Conservation (phyloP, 2,797 vertebrate species). For the Microchirus variegatus region DNA sequence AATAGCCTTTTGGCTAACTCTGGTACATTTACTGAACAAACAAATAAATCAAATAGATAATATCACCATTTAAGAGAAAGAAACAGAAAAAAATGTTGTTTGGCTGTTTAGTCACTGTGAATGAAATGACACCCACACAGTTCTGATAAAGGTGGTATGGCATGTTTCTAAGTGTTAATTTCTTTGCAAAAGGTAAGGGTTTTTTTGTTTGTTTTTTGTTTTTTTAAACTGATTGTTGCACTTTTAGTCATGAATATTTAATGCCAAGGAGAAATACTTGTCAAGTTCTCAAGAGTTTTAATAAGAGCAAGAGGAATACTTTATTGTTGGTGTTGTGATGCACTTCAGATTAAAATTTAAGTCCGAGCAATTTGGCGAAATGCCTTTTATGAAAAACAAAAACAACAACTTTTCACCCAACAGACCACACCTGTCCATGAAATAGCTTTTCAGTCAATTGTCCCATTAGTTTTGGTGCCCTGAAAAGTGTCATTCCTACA, state of each 20-base stretch:
- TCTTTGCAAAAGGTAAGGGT: neutral
- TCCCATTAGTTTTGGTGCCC: no score
- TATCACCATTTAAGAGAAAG: neutral
- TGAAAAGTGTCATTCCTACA: no score
- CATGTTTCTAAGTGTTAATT: neutral
- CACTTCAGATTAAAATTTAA: neutral
- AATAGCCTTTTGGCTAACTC: neutral
- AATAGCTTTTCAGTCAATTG: no score
- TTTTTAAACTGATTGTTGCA: neutral
- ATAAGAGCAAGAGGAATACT: neutral
- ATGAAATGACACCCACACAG: constrained; percentile 6
- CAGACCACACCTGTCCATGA: no score
- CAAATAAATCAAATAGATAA: no score
- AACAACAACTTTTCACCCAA: no score
- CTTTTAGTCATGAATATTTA: constrained; percentile 4
- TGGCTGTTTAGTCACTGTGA: neutral
- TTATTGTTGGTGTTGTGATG: neutral
- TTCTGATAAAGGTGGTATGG: constrained; percentile 3
- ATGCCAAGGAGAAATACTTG: neutral
- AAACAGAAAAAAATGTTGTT: neutral
- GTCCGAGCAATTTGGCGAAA: neutral
- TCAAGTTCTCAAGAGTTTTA: neutral
- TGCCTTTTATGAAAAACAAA: no score
- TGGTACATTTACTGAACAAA: neutral
- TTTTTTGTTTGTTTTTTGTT: no score